Evolutionary conservation across 2,888 invertebrate species (phyloP).

Genomic region (Caenorhabditis zanzibari): DNA sequence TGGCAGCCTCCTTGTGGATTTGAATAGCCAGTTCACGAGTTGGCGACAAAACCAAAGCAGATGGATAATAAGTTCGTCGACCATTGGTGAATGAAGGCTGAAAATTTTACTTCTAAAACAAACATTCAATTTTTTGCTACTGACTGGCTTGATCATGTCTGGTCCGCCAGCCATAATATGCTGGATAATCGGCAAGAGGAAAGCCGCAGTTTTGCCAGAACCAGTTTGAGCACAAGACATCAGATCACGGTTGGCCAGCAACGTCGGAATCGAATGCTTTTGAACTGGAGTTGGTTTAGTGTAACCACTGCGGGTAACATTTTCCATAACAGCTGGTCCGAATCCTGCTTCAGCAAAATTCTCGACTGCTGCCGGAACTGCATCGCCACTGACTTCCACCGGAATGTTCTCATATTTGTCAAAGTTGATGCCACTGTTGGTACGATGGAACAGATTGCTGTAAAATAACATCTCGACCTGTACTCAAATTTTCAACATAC

Average conservation of each 20-base stretch:
- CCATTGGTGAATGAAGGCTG: constrained; percentile 84
- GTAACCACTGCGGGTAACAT: constrained; percentile 84
- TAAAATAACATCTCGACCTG: background rate
- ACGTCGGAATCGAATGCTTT: constrained; percentile 98
- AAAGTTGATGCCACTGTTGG: constrained; percentile 98
- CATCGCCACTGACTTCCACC: constrained; percentile 98
- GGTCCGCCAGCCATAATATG: constrained; percentile 89
- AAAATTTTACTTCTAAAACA: background rate
- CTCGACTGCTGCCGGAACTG: constrained; percentile 93
- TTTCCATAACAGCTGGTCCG: constrained; percentile 83
- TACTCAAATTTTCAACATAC: constrained; percentile 1
- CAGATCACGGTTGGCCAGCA: constrained; percentile 88
- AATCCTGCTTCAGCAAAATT: constrained; percentile 85
- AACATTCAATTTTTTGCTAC: background rate
- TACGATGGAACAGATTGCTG: constrained; percentile 84
- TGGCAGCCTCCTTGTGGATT: constrained; percentile 76
- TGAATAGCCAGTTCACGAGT: constrained; percentile 97
- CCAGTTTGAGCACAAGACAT: constrained; percentile 92
- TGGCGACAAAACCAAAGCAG: constrained; percentile 97
- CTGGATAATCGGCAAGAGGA: constrained; percentile 97
- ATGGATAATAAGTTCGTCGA: constrained; percentile 94
- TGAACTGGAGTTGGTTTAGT: constrained; percentile 87
- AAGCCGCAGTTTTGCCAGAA: constrained; percentile 98
- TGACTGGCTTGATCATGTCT: constrained; percentile 60
- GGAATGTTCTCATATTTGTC: constrained; percentile 99